phyloP scores from a whole-genome alignment of 2,888 invertebrate species.

The Beris morrisii region DNA sequence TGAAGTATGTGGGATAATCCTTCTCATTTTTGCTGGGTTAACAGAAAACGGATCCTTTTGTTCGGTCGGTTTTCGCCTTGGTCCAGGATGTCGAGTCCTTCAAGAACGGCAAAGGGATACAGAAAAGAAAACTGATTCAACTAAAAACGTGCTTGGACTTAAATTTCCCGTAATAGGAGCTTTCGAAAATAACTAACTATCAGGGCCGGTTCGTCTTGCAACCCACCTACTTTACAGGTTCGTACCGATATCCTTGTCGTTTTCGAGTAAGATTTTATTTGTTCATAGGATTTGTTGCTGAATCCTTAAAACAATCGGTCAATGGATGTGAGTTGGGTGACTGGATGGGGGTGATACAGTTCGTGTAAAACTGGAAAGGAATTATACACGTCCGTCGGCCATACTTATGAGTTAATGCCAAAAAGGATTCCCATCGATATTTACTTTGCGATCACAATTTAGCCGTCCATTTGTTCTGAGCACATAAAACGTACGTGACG shows the following conservation, averaged over 20 bases:
- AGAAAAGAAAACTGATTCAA: slow-evolving; percentile 30
- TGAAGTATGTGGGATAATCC: slow-evolving; percentile 16
- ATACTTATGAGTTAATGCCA: too few species aligned
- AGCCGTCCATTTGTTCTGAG: too few species aligned
- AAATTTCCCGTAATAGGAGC: slow-evolving; percentile 23
- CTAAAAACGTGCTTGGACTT: slow-evolving; percentile 26
- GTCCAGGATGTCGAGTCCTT: too few species aligned
- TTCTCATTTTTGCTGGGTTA: slow-evolving; percentile 22
- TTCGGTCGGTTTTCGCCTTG: too few species aligned
- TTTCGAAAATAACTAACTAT: slow-evolving; percentile 24
- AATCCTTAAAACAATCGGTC: slow-evolving; percentile 28
- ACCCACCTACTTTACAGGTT: slow-evolving; percentile 13
- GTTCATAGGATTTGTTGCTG: slow-evolving; percentile 12
- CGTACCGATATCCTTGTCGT: slow-evolving; percentile 1
- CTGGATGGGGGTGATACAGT: neutral
- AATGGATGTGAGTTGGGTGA: neutral
- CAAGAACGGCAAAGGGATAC: neutral
- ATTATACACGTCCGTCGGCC: too few species aligned
- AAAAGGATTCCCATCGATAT: too few species aligned
- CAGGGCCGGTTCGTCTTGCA: slow-evolving; percentile 5
- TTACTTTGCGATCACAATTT: too few species aligned
- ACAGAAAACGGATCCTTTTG: slow-evolving; percentile 11
- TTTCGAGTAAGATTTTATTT: slow-evolving; percentile 16
- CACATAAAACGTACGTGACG: too few species aligned
- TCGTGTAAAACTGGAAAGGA: too few species aligned